Evolutionary conservation across 2,113 vertebrate genomes (phyloP), one percentile per base, ranked within the genome.

Genomic region (Fregetta grallaria): DNA sequence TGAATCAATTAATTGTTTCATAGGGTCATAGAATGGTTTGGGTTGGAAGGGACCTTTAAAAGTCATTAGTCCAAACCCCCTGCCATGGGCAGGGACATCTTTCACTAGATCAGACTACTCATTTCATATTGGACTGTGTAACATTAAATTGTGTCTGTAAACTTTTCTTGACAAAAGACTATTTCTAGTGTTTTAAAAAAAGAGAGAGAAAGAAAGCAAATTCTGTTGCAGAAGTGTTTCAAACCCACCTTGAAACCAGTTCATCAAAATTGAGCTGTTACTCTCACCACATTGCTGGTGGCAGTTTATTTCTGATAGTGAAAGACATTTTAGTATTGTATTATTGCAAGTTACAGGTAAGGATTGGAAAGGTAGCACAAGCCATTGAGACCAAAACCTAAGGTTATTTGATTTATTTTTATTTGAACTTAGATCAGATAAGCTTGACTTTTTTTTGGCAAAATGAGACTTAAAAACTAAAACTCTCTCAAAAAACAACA

Each of bases 161-260:
- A 66, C 14, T 62, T 71, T 23, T 18, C 12, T 87, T 77, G 13
- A 10, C 23, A 29, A 77, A 86, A 74, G 42, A 58, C 32, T 1
- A 0, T 65, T 75, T 78, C 26, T 59, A 13, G 6, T 6, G 2
- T 0, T 3, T 4, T 67, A 45, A 67, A 47, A 10, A 56, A 17
- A 73, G 3, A 56, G 52, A 63, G 4, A 83, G 9, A 32, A 22
- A 42, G 23, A 30, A 36, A 45, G 15, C 21, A 49, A 86, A 45
- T 80, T 13, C 7, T 8, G 2, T 13, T 73, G 25, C 17, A 36
- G 16, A 91, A 47, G 5, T 73, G 32, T 79, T 94, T 92, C 34
- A 71, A 74, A 53, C 13, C 10, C 19, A 40, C 29, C 13, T 32
- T 77, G 58, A 58, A 40, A 38, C 62, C 13, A 27, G 4, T 19